Conservation (phyloP, 2,113 vertebrate genomes). For the Dasypus novemcinctus region DNA sequence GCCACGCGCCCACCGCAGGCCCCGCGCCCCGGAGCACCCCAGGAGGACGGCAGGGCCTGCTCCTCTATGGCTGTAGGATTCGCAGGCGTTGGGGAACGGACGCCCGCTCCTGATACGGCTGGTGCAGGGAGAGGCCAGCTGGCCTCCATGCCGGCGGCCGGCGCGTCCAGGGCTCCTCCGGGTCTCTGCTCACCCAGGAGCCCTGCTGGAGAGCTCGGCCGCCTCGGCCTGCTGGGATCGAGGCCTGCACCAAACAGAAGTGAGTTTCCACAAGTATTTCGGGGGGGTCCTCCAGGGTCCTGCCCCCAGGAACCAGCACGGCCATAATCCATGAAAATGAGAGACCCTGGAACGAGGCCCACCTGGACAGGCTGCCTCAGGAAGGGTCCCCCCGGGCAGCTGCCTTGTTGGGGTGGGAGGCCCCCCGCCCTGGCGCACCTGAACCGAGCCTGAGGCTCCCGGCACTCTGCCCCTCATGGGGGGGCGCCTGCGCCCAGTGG, state of each 20-base stretch:
- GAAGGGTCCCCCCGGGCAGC: background rate
- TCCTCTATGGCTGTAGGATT: constrained; percentile 42
- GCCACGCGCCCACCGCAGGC: background rate
- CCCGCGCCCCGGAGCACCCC: background rate
- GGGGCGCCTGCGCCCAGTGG: background rate
- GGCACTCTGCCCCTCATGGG: background rate
- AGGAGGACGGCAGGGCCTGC: background rate
- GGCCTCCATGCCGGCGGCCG: background rate
- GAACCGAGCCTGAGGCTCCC: background rate
- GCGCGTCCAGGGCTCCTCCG: background rate
- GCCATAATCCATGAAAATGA: background rate
- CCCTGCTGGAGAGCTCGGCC: background rate
- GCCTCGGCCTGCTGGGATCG: background rate
- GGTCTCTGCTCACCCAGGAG: background rate
- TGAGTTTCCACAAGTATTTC: background rate
- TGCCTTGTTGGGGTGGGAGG: fast-evolving
- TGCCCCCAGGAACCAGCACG: background rate
- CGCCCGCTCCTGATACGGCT: background rate
- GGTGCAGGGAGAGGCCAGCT: background rate
- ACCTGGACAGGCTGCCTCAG: background rate
- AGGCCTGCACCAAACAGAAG: background rate
- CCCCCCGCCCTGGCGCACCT: background rate
- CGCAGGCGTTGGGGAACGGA: background rate
- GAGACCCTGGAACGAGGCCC: constrained; percentile 4
- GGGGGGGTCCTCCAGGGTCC: background rate